Evolutionary conservation across 2,113 vertebrate genomes (phyloP), one percentile per base, ranked within the genome.

Genomic region (Pomatorhinus ruficollis): DNA sequence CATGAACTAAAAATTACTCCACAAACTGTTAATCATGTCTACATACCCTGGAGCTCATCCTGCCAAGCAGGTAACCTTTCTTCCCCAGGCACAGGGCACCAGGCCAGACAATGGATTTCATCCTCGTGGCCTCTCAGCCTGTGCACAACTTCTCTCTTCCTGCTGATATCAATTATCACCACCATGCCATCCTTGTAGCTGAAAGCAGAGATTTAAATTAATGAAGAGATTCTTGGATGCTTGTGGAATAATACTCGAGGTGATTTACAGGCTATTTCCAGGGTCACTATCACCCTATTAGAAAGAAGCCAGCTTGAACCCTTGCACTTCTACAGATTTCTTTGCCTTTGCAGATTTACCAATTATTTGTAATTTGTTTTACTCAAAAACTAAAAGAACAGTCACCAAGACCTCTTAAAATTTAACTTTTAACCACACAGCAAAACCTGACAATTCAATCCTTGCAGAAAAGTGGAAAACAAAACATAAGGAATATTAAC

Each of bases 171-270:
- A 21, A 99, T 98, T 82, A 99, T 80, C 66, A 98, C 98, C 69
- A 99, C 99, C 97, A 99, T 99, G 87, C 99, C 99, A 78, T 99
- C 99, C 97, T 99, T 99, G 97, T 99, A 99, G 78, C 99, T 99
- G 74, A 56, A 97, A 96, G 54, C 10, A 63, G 88, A 93, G 54
- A 84, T n/a, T 75, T 37, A 65, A 59, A 65, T 80, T 87, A 88
- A 72, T 8, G 2, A 64, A 79, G 16, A 52, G 8, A 65, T 71
- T 39, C 47, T 86, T 25, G 25, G 18, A 83, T 42, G 50, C 15
- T 81, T 45, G 45, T 24, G 47, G 60, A 92, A 39, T 56, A 68
- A n/a, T 19, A 80, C 1, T 10, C 8, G 8, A 78, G 21, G 37
- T 0, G 2, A 44, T 75, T 68, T 56, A n/a, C 1, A 6, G 42